Base-by-base conservation (phyloP, 2,888 invertebrate genomes). In the Hirtodrosophila histrioides region DNA sequence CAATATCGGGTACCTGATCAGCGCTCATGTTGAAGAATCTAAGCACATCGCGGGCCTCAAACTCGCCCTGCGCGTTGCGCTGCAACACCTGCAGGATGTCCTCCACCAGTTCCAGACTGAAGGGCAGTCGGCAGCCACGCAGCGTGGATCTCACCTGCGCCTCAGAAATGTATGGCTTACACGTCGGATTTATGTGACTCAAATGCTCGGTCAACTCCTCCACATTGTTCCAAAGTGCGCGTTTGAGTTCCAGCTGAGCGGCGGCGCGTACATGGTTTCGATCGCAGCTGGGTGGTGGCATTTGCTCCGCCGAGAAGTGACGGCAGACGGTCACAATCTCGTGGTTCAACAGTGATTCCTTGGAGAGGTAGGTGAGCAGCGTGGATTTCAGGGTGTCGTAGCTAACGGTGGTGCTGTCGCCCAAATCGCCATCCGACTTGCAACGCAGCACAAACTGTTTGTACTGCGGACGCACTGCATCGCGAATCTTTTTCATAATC, bases 251-350 rank as follows among this genome's bases (percentile, higher is more conserved):
- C 11, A 95, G 93, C 66, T 96, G 95, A 3, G 95, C 94, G 36
- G 96, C 91, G 0, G 95, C 88, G 66, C 96, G 93, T 88, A 75
- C 94, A 91, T 66, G 92, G 87, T 88, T 92, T 29, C 89, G 92
- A 86, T 90, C 91, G 87, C 89, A 92, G 11, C 78, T 80, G 70
- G 89, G 86, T 17, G 92, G 91, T 57, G 92, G 92, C 33, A 91
- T 90, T 73, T 93, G 92, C 73, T 94, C 94, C 0, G 94, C 94
- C 0, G 95, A 94, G 90, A 95, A 97, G 74, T 94, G 93, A 71
- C 97, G 93, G 10, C 95, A 94, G 8, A 97, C 91, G 0, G 96
- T 95, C 3, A 96, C 92, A 89, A 96, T 95, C 91, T 97, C 97
- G 69, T 97, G 97, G 84, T 96, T 96, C 92, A 96, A 93, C 50